A percentile compares a stretch with the other conserved stretches of the same genome.
These are phyloP conservation scores for Romanogobio albipinnatus DNA, from an alignment of 2,113 vertebrate genomes.

Conservation along the genomic window DNA sequence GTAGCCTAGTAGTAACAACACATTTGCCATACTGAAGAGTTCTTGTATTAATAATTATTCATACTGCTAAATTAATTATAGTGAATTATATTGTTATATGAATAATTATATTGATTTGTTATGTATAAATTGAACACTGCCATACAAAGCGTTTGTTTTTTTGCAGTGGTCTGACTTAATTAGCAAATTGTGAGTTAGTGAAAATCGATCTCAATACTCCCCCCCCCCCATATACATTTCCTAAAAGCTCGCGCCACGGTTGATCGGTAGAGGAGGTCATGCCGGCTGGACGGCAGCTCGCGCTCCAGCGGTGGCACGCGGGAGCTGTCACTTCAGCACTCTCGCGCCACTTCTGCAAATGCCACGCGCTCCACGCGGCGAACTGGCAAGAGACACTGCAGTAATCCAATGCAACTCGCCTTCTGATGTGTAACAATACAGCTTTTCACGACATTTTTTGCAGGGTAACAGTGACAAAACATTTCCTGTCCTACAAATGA, in stretches of 20 bases:
- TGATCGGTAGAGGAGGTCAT: background rate
- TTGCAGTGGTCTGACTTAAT: background rate
- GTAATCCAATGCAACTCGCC: background rate
- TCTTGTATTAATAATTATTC: too few relatives aligned
- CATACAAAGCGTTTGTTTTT: background rate
- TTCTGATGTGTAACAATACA: background rate
- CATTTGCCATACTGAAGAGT: too few relatives aligned
- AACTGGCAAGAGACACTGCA: background rate
- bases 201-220: background rate
- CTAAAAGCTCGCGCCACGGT: background rate
- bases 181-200: background rate
- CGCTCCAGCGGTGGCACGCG: slow-evolving; percentile 34
- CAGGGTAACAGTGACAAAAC: background rate
- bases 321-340: slow-evolving; percentile 63
- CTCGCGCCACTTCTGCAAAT: background rate
- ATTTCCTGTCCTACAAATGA: background rate
- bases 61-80: background rate
- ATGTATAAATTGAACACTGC: too few relatives aligned
- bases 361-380: slow-evolving; percentile 22
- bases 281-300: background rate
- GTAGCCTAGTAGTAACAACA: background rate
- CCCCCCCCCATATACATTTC: background rate
- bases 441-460: background rate
- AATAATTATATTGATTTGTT: background rate
- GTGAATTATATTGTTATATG: background rate